Percentiles rank a stretch among this genome's conserved stretches.
Conservation (phyloP, 1,140 invertebrate genomes). For the Carcinoscorpius rotundicauda region DNA sequence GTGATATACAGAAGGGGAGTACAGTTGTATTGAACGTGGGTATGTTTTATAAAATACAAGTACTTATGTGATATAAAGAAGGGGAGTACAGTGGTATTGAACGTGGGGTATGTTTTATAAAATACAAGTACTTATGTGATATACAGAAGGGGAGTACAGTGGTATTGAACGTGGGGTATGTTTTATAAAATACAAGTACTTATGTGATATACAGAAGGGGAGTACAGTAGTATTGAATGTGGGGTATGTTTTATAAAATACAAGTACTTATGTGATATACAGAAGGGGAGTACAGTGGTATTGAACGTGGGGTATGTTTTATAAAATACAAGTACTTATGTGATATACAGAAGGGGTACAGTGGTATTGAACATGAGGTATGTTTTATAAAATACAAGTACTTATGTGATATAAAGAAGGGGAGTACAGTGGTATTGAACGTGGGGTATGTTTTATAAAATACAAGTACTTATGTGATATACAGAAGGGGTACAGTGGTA, state of each 20-base stretch:
- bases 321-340: no score
- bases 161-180: neutral
- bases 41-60: constrained; percentile 20
- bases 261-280: no score
- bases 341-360: constrained; percentile 99
- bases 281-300: no score
- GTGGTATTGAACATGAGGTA: constrained; percentile 95
- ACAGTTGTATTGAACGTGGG: constrained; percentile 97
- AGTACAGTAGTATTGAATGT: no score
- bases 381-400: neutral
- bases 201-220: no score
- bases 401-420: neutral
- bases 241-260: no score
- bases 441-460: no score
- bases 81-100: neutral
- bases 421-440: neutral
- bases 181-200: no score
- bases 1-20: constrained; percentile 99
- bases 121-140: no score
- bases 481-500: neutral
- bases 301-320: no score
- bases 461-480: no score
- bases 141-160: neutral
- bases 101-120: no score
- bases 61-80: constrained; percentile 4